Evolutionary conservation across 2,797 vertebrate genomes (phyloP), one percentile per base, ranked within the genome.

Genomic region (Siniperca scherzeri): DNA sequence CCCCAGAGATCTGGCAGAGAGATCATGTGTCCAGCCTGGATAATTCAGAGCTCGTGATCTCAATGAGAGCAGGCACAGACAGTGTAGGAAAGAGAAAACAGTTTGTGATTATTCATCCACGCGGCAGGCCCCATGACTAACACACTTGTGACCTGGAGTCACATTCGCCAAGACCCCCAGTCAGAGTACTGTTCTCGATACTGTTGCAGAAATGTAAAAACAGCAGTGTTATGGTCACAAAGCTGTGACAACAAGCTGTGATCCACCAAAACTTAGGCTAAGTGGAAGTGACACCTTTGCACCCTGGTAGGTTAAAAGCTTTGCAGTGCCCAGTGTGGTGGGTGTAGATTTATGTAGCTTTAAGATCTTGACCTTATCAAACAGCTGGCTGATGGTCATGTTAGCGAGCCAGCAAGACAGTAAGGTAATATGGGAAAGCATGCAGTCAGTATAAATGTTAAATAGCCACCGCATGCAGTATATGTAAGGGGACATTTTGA

Each of bases 31-130:
- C 87, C 30, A 46, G 66, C 40, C 46, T 50, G 61, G 87, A 81
- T 93, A 93, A 93, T 90, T 77, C 87, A 92, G 86, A 91, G 79
- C 88, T 91, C 73, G 74, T 82, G 89, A 71, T 90, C 75, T 87
- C 75, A 87, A 42, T 80, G 74, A 89, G 66, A 67, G 67, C 60
- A 59, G 68, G 56, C 56, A 59, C 22, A 86, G 46, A 53, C 53
- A 36, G 64, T 0, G 53, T 7, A 2, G 56, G 52, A 74, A 12
- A 64, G 42, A 73, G 64, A 82, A 87, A 89, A 90, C 74, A 79
- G 68, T 76, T 80, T 77, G 83, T 36, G 74, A 83, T 83, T 87
- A 84, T 83, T 81, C 79, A 52, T 77, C 70, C 84, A 75, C 36
- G 38, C 36, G 61, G 80, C 60, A 46, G 48, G 27, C 52, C 94